Evolutionary conservation across 2,113 vertebrate genomes (phyloP).

Genomic region (Phalacrocorax aristotelis): DNA sequence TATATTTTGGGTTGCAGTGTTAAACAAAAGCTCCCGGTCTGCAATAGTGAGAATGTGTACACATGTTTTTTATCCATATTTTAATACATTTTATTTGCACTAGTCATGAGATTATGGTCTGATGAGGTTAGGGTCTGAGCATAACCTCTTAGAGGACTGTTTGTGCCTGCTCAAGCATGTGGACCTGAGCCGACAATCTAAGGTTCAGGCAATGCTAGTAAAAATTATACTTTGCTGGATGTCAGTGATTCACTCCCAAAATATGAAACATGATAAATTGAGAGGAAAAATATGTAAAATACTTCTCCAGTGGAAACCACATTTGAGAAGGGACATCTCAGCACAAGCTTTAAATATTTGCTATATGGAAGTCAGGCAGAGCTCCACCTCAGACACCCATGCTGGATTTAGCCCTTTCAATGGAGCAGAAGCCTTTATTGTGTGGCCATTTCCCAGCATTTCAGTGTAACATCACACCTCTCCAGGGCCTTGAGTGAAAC

Average conservation of each 20-base stretch:
- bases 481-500: constrained; percentile 24
- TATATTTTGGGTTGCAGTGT: not conserved
- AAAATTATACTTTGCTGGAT: constrained; percentile 28
- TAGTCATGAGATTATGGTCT: not conserved
- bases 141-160: not conserved
- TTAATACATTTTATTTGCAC: not conserved
- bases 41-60: not conserved
- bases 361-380: not conserved
- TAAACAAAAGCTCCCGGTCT: not conserved
- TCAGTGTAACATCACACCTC: constrained; percentile 13
- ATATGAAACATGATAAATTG: constrained; percentile 16
- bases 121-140: not conserved
- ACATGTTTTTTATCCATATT: not conserved
- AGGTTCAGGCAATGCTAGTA: constrained; percentile 6
- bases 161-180: not conserved
- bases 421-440: not conserved
- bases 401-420: not conserved
- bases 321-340: not conserved
- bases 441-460: constrained; percentile 25
- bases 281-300: constrained; percentile 7
- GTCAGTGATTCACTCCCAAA: constrained; percentile 29
- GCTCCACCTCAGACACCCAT: not conserved
- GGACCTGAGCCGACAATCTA: not conserved
- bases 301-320: constrained; percentile 12
- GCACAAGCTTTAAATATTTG: not conserved